These are phyloP conservation scores for Cremastinae sp. DNA, from an alignment of 2,888 invertebrate species.

Conservation along the genomic window DNA sequence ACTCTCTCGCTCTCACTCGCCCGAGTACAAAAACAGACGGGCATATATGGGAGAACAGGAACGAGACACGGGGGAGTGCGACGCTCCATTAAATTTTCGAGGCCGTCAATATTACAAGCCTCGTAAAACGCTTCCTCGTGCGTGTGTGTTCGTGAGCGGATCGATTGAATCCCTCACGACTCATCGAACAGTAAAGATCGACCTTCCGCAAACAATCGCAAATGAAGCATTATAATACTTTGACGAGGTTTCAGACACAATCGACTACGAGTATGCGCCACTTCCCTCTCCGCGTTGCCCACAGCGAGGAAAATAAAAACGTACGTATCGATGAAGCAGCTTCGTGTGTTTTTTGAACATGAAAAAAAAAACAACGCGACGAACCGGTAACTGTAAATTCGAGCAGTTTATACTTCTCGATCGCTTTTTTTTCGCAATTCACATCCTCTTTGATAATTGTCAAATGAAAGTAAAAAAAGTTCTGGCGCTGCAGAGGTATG, in stretches of 20 bases:
- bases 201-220: slow-evolving; percentile 72
- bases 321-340: too few species aligned
- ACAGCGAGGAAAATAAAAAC: neutral
- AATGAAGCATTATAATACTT: slow-evolving; percentile 74
- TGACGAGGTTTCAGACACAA: slow-evolving; percentile 50
- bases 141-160: slow-evolving; percentile 20
- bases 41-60: slow-evolving; percentile 2
- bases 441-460: too few species aligned
- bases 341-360: too few species aligned
- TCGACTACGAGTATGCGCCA: slow-evolving; percentile 13
- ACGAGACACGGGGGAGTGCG: slow-evolving; percentile 51
- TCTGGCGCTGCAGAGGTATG: too few species aligned
- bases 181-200: slow-evolving; percentile 69
- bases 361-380: too few species aligned
- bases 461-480: too few species aligned
- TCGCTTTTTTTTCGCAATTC: too few species aligned
- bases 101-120: slow-evolving; percentile 56
- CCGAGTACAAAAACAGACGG: slow-evolving; percentile 5
- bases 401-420: too few species aligned
- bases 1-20: slow-evolving; percentile 24
- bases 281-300: neutral
- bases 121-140: slow-evolving; percentile 12
- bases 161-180: slow-evolving; percentile 63
- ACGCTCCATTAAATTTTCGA: slow-evolving; percentile 72
- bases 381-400: too few species aligned